These are phyloP conservation scores for Bufo gargarizans DNA, from an alignment of 2,113 vertebrate species.

Conservation along the genomic window DNA sequence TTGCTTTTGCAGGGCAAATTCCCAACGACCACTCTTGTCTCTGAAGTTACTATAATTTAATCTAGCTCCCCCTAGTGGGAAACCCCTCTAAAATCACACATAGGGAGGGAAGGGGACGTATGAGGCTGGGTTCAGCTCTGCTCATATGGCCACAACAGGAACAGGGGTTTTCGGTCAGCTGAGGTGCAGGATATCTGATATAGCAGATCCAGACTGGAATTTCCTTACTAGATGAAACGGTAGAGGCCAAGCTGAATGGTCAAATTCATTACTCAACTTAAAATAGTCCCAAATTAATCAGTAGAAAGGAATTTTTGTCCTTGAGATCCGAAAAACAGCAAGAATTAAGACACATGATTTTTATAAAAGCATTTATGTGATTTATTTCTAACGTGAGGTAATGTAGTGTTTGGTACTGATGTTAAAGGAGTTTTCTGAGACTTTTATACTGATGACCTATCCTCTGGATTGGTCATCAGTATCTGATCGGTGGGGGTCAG, in stretches of 20 bases:
- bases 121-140: neutral
- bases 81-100: constrained; percentile 14
- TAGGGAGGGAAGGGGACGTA: neutral
- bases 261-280: constrained; percentile 65
- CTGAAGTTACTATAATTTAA: neutral
- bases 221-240: constrained; percentile 74
- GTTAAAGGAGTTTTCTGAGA: too few relatives aligned
- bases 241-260: constrained; percentile 70
- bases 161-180: constrained; percentile 68
- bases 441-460: too few relatives aligned
- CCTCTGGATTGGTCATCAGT: too few relatives aligned
- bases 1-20: neutral
- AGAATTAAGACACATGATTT: constrained; percentile 23
- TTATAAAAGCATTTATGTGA: neutral
- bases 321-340: constrained; percentile 45
- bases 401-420: neutral
- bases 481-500: too few relatives aligned
- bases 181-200: constrained; percentile 70
- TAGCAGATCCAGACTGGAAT: constrained; percentile 67
- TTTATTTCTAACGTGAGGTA: neutral
- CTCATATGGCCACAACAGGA: constrained; percentile 67
- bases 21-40: neutral
- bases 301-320: constrained; percentile 54
- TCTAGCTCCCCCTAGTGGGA: constrained; percentile 41
- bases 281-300: constrained; percentile 67